Evolutionary conservation across 2,797 vertebrate species (phyloP).

Genomic region (Peromyscus eremicus): DNA sequence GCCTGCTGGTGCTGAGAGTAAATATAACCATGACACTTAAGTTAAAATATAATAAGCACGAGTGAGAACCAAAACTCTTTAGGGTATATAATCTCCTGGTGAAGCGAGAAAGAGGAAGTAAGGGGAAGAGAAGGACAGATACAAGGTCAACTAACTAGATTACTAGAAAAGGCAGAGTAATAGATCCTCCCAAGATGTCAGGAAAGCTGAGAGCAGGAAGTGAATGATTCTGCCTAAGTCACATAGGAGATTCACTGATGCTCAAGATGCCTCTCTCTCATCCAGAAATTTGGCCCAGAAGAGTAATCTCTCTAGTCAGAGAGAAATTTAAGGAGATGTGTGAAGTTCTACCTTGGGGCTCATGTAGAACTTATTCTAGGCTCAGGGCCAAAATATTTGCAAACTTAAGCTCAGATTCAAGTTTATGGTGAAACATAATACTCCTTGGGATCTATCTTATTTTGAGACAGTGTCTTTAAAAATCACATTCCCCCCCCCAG

Average conservation of each 20-base stretch:
- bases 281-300: constrained; percentile 69
- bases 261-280: constrained; percentile 12
- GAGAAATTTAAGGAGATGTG: constrained; percentile 67
- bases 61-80: neutral
- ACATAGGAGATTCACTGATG: neutral
- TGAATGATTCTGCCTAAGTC: constrained; percentile 55
- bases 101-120: neutral
- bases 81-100: neutral
- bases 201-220: constrained; percentile 54
- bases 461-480: constrained; percentile 62
- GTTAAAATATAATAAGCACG: neutral
- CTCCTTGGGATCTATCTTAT: constrained; percentile 43
- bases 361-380: constrained; percentile 64
- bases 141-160: constrained; percentile 30
- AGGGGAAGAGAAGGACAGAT: neutral
- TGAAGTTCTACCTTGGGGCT: constrained; percentile 69
- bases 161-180: constrained; percentile 32
- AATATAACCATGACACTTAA: neutral
- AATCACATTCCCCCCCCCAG: neutral
- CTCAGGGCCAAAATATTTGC: constrained; percentile 79
- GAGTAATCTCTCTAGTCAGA: constrained; percentile 67
- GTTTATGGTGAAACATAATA: constrained; percentile 71
- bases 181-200: constrained; percentile 1
- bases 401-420: constrained; percentile 72
- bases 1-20: neutral